Conservation (phyloP, 2,113 vertebrate species). For the Genyomyrus donnyi region DNA sequence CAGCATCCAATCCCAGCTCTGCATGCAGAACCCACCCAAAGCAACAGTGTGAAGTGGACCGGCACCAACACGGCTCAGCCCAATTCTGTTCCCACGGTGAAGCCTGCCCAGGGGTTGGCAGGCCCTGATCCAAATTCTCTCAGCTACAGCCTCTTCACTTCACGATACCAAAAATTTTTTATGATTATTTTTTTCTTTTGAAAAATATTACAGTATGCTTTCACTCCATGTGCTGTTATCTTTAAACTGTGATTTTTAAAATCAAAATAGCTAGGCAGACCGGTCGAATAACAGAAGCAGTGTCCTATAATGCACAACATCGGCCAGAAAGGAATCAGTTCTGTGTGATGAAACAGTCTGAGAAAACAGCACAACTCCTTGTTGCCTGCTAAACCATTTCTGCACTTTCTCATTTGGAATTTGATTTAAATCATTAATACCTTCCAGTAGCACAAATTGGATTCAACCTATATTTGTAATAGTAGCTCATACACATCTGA, state of each 20-base stretch:
- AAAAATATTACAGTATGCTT: constrained; percentile 34
- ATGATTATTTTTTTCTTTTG: constrained; percentile 28
- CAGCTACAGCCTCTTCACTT: constrained; percentile 53
- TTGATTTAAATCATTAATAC: constrained; percentile 30
- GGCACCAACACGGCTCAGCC: constrained; percentile 54
- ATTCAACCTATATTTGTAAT: neutral
- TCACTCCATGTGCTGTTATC: constrained; percentile 58
- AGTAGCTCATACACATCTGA: neutral
- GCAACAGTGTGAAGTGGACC: constrained; percentile 71
- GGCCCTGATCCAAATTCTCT: constrained; percentile 45
- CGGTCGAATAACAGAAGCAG: neutral
- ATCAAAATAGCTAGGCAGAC: constrained; percentile 8
- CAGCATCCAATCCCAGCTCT: constrained; percentile 56
- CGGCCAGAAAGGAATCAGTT: neutral
- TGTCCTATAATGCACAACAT: neutral
- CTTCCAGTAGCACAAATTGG: neutral
- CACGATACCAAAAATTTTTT: constrained; percentile 28
- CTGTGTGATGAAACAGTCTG: constrained; percentile 44
- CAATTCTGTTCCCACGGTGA: constrained; percentile 10
- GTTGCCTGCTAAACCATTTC: constrained; percentile 58
- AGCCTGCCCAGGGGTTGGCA: neutral
- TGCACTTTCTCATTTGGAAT: constrained; percentile 51
- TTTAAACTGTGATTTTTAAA: constrained; percentile 45
- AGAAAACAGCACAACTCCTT: constrained; percentile 60
- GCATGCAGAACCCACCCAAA: constrained; percentile 73